These are phyloP conservation scores for Motacilla tschutschensis DNA, from an alignment of 2,113 vertebrate species.

Conservation along the genomic window DNA sequence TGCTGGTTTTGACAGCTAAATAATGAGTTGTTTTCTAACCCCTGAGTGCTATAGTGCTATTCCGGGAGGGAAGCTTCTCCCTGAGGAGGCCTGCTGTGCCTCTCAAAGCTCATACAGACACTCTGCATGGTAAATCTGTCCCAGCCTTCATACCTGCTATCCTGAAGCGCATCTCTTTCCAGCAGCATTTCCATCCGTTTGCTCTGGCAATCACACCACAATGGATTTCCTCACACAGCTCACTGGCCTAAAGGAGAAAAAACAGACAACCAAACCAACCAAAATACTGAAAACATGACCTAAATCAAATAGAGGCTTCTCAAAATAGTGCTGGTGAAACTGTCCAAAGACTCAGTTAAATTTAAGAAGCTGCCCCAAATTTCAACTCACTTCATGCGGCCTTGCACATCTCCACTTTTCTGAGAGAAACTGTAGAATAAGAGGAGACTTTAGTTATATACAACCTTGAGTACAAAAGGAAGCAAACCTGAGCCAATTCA, in stretches of 20 bases:
- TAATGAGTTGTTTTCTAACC: neutral
- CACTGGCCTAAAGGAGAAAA: conserved; percentile 52
- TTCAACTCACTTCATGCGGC: conserved; percentile 64
- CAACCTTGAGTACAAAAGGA: neutral
- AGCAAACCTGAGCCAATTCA: neutral
- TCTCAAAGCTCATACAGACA: neutral
- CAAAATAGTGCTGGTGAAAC: neutral
- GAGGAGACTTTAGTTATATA: neutral
- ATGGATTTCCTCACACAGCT: conserved; percentile 51
- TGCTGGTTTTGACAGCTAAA: neutral
- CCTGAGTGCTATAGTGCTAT: neutral
- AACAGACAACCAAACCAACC: neutral
- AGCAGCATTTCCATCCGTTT: conserved; percentile 71
- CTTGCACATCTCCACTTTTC: conserved; percentile 67
- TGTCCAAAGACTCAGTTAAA: neutral
- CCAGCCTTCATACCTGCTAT: conserved; percentile 70
- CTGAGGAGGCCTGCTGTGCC: neutral
- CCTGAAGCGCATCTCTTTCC: conserved; percentile 68
- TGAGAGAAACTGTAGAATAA: neutral
- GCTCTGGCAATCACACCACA: conserved; percentile 67
- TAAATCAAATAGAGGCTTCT: neutral
- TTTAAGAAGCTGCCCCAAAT: neutral
- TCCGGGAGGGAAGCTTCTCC: neutral
- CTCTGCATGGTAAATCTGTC: neutral
- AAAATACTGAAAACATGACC: neutral